Evolutionary conservation across 1,140 invertebrate species (phyloP).

Genomic region (Drosophila funebris): DNA sequence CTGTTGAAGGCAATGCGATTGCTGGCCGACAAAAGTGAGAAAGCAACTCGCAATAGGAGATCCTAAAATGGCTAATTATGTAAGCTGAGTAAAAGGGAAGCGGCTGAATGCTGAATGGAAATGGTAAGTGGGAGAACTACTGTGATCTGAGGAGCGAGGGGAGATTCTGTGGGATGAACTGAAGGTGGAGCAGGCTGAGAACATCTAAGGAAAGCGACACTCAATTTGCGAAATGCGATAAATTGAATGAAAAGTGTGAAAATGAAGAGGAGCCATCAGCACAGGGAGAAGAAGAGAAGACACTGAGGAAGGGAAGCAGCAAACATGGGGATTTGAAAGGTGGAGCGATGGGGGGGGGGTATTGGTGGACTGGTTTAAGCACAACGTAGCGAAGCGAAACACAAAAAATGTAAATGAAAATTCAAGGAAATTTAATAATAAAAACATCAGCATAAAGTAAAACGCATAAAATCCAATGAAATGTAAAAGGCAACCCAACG

Average conservation of each 20-base stretch:
- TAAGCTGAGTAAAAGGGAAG: not conserved
- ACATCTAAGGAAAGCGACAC: constrained; percentile 71
- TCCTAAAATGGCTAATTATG: constrained; percentile 20
- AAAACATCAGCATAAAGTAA: constrained; percentile 82
- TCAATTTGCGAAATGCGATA: constrained; percentile 80
- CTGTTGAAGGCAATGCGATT: not conserved
- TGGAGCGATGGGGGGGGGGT: not conserved
- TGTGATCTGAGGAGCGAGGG: not conserved
- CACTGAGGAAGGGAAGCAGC: no score
- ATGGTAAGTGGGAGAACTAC: not conserved
- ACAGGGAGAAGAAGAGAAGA: not conserved
- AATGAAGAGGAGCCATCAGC: constrained; percentile 77
- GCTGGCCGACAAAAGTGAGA: not conserved
- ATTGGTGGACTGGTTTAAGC: constrained; percentile 21
- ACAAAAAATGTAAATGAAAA: constrained; percentile 80
- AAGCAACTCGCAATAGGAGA: constrained; percentile 1
- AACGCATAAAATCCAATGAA: constrained; percentile 82
- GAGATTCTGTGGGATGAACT: no score
- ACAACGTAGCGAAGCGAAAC: constrained; percentile 44
- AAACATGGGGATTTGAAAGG: not conserved
- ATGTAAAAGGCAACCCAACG: constrained; percentile 64
- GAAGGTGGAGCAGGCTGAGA: constrained; percentile 15
- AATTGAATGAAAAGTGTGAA: constrained; percentile 82
- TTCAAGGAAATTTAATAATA: constrained; percentile 80
- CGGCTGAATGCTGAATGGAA: not conserved